Evolutionary conservation across 1,140 invertebrate species (phyloP).

Genomic region (Telenomus remus): DNA sequence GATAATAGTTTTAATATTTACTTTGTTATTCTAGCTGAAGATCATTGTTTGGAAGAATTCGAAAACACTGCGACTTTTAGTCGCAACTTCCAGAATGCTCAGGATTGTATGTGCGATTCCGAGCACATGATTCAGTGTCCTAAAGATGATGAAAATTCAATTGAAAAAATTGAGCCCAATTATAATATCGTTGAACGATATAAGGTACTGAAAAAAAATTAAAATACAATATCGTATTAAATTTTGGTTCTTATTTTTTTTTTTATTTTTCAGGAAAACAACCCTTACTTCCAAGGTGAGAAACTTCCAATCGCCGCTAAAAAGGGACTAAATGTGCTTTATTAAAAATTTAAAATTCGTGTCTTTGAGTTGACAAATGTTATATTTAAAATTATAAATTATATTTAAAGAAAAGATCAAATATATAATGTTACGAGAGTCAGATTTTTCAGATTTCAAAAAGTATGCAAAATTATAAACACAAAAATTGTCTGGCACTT

Average conservation of each 20-base stretch:
- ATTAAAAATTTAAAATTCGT: conserved; percentile 27
- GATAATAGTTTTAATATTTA: background rate
- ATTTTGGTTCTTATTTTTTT: background rate
- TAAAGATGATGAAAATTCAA: conserved; percentile 57
- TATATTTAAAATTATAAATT: conserved; percentile 9
- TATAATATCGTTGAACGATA: conserved; percentile 78
- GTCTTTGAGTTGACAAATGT: background rate
- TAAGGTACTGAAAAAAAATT: conserved; percentile 68
- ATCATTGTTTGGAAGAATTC: conserved; percentile 94
- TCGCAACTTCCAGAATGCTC: conserved; percentile 92
- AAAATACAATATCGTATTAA: conserved; percentile 5
- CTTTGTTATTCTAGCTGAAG: conserved; percentile 76
- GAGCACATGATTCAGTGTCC: conserved; percentile 99
- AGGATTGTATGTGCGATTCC: conserved; percentile 97
- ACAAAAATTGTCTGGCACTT: too few species aligned
- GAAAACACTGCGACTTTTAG: conserved; percentile 97
- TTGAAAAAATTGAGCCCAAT: conserved; percentile 68
- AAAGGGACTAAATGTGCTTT: conserved; percentile 84
- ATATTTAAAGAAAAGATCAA: background rate
- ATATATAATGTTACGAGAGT: background rate
- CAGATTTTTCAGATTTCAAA: background rate
- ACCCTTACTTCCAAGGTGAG: conserved; percentile 87
- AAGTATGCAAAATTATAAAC: background rate
- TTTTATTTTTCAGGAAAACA: conserved; percentile 77
- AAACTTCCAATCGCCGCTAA: conserved; percentile 91